A percentile compares a stretch with the other conserved stretches of the same genome.
phyloP scores from a whole-genome alignment of 1,140 invertebrate genomes.

The Sarcophaga bullata region DNA sequence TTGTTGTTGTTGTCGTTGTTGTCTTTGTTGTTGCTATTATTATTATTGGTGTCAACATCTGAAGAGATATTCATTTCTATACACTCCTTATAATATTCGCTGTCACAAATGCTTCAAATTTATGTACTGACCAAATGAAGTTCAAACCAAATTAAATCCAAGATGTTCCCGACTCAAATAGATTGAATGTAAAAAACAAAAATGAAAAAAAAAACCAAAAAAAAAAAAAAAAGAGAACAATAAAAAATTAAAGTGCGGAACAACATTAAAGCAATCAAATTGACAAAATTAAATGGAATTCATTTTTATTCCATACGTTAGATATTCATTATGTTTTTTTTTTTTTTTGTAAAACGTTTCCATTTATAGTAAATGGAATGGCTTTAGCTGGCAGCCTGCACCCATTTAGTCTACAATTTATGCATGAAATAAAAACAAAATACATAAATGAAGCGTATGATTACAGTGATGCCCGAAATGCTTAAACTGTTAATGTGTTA shows the following conservation, averaged over 20 bases:
- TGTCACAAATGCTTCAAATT: no score
- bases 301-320: no score
- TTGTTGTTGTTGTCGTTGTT: background rate
- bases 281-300: background rate
- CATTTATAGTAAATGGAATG: background rate
- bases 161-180: no score
- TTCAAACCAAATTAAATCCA: background rate
- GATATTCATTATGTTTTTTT: no score
- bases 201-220: background rate
- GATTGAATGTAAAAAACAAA: background rate
- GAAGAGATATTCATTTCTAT: constrained; percentile 7
- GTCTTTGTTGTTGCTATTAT: background rate
- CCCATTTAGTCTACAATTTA: background rate
- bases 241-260: no score
- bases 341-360: background rate
- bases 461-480: background rate
- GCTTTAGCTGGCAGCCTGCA: background rate
- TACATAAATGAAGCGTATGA: background rate
- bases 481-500: constrained; percentile 6
- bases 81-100: no score
- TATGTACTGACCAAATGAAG: background rate
- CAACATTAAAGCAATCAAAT: no score
- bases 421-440: background rate
- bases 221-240: background rate
- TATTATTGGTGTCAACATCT: constrained; percentile 16